Conservation (phyloP, 2,888 invertebrate genomes). For the Parnassius orleans region DNA sequence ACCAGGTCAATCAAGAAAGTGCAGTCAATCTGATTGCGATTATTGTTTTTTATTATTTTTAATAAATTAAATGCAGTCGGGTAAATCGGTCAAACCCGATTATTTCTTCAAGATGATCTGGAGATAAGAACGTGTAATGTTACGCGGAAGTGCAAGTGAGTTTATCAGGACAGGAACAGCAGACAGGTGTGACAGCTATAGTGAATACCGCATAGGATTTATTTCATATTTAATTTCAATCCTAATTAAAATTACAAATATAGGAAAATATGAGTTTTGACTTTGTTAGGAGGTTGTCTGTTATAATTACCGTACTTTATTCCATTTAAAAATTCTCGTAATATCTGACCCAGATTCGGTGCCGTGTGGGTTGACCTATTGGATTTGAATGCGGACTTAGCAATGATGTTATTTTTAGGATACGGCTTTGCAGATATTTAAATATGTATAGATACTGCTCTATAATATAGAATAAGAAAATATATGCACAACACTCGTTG, state of each 20-base stretch:
- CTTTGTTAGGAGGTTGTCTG: background rate
- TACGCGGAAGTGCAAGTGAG: conserved; percentile 48
- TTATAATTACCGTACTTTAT: conserved; percentile 11
- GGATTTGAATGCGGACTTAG: conserved; percentile 72
- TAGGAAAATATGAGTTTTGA: background rate
- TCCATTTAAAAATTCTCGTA: conserved; percentile 45
- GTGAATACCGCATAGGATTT: conserved; percentile 66
- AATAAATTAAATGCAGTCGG: conserved; percentile 54
- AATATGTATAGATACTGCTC: conserved; percentile 73
- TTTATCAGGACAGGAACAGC: conserved; percentile 47
- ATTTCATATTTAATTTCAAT: conserved; percentile 15
- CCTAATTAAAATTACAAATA: background rate
- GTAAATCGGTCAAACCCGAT: conserved; percentile 42
- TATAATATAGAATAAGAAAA: conserved; percentile 44
- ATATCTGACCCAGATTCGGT: conserved; percentile 76
- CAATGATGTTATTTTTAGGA: conserved; percentile 76
- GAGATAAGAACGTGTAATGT: conserved; percentile 55
- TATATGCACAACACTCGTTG: conserved; percentile 41
- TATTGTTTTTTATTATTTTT: conserved; percentile 61
- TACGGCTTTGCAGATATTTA: conserved; percentile 78
- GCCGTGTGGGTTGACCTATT: conserved; percentile 77
- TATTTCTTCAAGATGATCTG: conserved; percentile 46
- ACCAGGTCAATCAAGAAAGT: conserved; percentile 69
- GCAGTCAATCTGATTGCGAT: conserved; percentile 56
- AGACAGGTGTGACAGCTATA: conserved; percentile 54